Conservation (phyloP, 2,797 vertebrate genomes). For the Natrix natrix region DNA sequence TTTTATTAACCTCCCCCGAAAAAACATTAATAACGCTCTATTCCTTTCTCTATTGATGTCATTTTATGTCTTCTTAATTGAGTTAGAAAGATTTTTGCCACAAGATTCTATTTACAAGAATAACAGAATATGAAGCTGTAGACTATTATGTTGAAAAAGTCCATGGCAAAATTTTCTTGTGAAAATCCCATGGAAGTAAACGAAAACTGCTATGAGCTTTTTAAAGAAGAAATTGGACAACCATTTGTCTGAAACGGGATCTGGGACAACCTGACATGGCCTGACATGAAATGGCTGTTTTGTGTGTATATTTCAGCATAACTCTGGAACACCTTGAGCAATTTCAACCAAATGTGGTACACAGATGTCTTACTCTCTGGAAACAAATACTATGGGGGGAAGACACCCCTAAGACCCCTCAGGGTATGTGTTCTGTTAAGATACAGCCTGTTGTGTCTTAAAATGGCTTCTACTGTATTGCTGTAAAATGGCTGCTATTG, state of each 20-base stretch:
- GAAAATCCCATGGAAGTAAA: neutral
- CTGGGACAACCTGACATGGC: neutral
- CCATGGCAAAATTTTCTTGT: neutral
- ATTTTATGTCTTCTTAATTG: constrained; percentile 60
- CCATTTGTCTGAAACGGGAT: neutral
- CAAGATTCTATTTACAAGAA: constrained; percentile 25
- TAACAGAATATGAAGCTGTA: constrained; percentile 24
- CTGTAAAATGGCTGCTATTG: too few relatives aligned
- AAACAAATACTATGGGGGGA: too few relatives aligned
- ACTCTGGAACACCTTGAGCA: too few relatives aligned
- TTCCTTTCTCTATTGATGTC: constrained; percentile 57
- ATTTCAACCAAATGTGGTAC: too few relatives aligned
- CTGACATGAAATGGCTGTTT: too few relatives aligned
- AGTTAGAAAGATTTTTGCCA: constrained; percentile 27
- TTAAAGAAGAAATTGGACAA: neutral
- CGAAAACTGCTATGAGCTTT: neutral
- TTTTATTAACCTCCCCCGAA: constrained; percentile 22
- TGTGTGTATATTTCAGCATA: too few relatives aligned
- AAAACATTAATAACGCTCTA: constrained; percentile 54
- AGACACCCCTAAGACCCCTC: too few relatives aligned
- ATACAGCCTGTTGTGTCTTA: too few relatives aligned
- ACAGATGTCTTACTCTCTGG: too few relatives aligned
- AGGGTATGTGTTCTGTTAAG: too few relatives aligned
- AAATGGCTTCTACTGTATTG: too few relatives aligned
- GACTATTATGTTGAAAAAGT: neutral